These are phyloP conservation scores for Chionoecetes opilio DNA, from an alignment of 1,140 invertebrate genomes.

Conservation along the genomic window DNA sequence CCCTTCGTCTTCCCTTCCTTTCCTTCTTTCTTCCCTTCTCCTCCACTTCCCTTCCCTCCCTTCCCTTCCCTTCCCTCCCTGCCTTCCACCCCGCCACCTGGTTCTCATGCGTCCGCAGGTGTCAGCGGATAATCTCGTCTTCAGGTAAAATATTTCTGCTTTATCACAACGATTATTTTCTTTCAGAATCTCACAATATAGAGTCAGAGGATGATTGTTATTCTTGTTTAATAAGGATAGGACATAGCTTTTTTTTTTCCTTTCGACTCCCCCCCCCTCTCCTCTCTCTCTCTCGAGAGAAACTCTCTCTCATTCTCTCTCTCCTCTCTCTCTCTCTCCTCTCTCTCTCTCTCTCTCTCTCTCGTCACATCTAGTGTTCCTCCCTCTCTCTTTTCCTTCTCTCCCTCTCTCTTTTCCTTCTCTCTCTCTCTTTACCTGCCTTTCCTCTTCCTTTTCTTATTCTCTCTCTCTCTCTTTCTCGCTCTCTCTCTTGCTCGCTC, in stretches of 20 bases:
- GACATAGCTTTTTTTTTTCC: no score
- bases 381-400: no score
- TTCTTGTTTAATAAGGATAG: background rate
- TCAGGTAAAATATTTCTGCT: background rate
- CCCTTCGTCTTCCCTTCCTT: no score
- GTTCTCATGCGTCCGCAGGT: background rate
- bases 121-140: background rate
- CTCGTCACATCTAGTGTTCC: background rate
- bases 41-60: no score
- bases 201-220: background rate
- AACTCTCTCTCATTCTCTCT: background rate
- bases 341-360: conserved; percentile 25
- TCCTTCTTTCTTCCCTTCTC: no score
- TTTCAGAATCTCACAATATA: background rate
- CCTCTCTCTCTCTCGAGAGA: conserved; percentile 27
- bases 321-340: background rate
- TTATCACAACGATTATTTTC: background rate
- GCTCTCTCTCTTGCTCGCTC: background rate
- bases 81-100: background rate
- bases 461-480: background rate
- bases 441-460: background rate
- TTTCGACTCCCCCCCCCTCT: background rate
- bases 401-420: background rate
- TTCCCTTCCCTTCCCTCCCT: background rate
- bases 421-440: background rate